Evolutionary conservation across 2,888 invertebrate genomes (phyloP).

Genomic region (Diplazon laetatorius): DNA sequence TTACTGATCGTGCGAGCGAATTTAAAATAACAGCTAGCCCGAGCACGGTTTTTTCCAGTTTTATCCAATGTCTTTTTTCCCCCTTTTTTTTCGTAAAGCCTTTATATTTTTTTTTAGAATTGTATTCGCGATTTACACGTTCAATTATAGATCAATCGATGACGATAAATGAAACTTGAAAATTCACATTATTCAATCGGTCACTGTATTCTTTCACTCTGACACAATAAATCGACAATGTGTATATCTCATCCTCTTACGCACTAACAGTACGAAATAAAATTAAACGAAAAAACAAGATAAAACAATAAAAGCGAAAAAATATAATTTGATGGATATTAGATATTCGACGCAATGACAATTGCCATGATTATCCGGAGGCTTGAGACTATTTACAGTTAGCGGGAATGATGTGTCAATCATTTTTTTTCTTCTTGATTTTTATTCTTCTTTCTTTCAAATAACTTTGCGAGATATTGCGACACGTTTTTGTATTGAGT

Average conservation of each 20-base stretch:
- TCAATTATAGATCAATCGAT: too few relatives aligned
- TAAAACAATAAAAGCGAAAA: neutral
- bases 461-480: slow-evolving; percentile 10
- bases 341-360: slow-evolving; percentile 33
- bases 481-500: slow-evolving; percentile 35
- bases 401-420: slow-evolving; percentile 54
- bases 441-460: neutral
- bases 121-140: neutral
- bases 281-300: neutral
- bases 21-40: slow-evolving; percentile 54
- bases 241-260: slow-evolving; percentile 57
- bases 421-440: slow-evolving; percentile 19
- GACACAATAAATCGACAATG: slow-evolving; percentile 72
- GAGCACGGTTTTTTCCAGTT: neutral
- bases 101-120: slow-evolving; percentile 18
- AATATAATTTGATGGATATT: neutral
- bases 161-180: neutral
- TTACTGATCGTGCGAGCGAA: slow-evolving; percentile 67
- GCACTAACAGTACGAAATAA: slow-evolving; percentile 39
- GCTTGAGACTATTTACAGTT: slow-evolving; percentile 62
- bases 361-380: slow-evolving; percentile 33
- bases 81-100: neutral
- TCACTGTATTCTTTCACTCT: slow-evolving; percentile 51
- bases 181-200: slow-evolving; percentile 41
- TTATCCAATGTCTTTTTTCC: neutral